Evolutionary conservation across 2,113 vertebrate species (phyloP).

Genomic region (Entomyzon cyanotis): DNA sequence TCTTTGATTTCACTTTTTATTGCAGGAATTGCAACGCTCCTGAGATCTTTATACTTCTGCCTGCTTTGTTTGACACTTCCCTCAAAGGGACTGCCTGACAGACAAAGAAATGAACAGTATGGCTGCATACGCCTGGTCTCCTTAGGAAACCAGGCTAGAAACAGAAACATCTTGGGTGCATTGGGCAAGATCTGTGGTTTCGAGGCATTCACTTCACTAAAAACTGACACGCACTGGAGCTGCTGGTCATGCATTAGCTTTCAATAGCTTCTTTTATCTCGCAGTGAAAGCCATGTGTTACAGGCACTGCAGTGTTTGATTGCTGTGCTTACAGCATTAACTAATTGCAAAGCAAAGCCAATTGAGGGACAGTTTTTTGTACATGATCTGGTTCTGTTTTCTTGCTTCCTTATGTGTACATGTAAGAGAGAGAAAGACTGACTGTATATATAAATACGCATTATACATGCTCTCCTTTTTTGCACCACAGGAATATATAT

Average conservation of each 20-base stretch:
- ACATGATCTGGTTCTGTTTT: not conserved
- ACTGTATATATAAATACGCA: not conserved
- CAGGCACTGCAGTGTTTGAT: not conserved
- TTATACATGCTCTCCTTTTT: not conserved
- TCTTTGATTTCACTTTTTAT: not conserved
- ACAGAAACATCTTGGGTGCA: not conserved
- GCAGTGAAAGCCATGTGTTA: not conserved
- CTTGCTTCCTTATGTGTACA: not conserved
- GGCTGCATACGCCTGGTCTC: not conserved
- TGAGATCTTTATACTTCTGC: not conserved
- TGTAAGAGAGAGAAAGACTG: not conserved
- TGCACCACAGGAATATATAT: not conserved
- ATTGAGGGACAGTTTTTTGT: not conserved
- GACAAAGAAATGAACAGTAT: not conserved
- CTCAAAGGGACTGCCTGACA: not conserved
- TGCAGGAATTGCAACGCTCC: not conserved
- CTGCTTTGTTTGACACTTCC: not conserved
- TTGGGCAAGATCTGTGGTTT: not conserved
- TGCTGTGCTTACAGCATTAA: not conserved
- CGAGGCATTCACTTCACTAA: not conserved
- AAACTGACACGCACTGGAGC: not conserved
- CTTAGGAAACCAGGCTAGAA: not conserved
- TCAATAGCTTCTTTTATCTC: constrained; percentile 43
- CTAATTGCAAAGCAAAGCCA: not conserved
- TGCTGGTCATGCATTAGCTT: not conserved